Percentiles rank a stretch among this genome's conserved stretches.
Conservation (phyloP, 2,113 vertebrate species). For the Apaloderma vittatum region DNA sequence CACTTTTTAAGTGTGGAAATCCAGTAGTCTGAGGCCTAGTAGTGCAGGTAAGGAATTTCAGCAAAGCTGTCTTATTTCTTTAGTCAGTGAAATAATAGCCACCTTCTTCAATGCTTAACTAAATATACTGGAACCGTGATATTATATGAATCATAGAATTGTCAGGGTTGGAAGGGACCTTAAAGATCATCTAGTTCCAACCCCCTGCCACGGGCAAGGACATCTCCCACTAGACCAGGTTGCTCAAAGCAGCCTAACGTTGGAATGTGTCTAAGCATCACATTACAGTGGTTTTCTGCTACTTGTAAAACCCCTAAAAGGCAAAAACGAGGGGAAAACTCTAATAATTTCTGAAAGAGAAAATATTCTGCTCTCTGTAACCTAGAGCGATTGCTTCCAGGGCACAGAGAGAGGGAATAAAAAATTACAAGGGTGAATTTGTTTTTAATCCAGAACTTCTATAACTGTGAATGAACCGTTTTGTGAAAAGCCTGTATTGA, state of each 20-base stretch:
- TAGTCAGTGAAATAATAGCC: neutral
- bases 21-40: accelerated
- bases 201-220: too few species aligned
- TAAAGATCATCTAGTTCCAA: too few species aligned
- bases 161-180: too few species aligned
- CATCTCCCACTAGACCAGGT: too few species aligned
- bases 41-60: neutral
- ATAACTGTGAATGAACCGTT: neutral
- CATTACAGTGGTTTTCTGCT: accelerated
- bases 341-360: neutral
- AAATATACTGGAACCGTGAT: neutral
- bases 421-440: neutral
- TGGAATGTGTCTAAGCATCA: neutral
- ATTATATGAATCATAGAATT: too few species aligned
- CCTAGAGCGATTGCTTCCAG: neutral
- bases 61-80: neutral
- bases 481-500: constrained; percentile 5
- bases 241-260: neutral
- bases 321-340: accelerated
- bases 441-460: neutral
- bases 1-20: accelerated
- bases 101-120: neutral
- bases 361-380: neutral
- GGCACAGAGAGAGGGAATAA: neutral
- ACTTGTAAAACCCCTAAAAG: neutral